Evolutionary conservation across 2,888 invertebrate species (phyloP).

Genomic region (Xestobium rufovillosum): DNA sequence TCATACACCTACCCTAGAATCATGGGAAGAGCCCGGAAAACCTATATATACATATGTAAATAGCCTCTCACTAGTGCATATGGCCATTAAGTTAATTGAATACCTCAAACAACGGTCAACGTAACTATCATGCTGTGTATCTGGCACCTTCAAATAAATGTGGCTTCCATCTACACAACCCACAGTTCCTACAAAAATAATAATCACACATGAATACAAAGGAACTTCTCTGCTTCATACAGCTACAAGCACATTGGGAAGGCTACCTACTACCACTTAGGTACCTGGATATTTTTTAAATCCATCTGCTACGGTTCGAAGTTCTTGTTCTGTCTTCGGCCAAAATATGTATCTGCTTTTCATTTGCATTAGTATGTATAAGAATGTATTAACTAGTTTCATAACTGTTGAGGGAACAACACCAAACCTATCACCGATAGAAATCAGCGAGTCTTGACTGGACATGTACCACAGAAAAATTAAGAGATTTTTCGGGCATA

Average conservation of each 20-base stretch:
- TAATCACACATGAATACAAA: conserved; percentile 3
- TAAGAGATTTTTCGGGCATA: conserved; percentile 6
- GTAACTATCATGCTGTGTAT: conserved; percentile 21
- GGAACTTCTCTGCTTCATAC: background rate
- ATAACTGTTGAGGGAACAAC: conserved; percentile 5
- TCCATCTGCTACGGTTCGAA: conserved; percentile 6
- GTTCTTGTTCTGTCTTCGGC: conserved; percentile 14
- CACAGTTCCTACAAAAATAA: conserved; percentile 14
- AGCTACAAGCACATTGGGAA: background rate
- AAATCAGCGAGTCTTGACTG: background rate
- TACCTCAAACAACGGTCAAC: conserved; percentile 16
- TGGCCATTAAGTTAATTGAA: conserved; percentile 21
- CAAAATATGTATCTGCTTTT: conserved; percentile 18
- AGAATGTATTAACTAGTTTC: conserved; percentile 9
- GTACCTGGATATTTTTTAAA: conserved; percentile 12
- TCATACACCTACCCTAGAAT: conserved; percentile 16
- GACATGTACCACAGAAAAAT: conserved; percentile 11
- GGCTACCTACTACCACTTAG: background rate
- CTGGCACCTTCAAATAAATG: conserved; percentile 17
- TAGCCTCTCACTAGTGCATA: conserved; percentile 15
- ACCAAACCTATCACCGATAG: conserved; percentile 7
- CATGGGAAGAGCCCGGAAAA: conserved; percentile 21
- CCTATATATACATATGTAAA: conserved; percentile 21
- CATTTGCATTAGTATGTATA: conserved; percentile 11
- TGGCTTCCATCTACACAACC: conserved; percentile 21